These are phyloP conservation scores for Congeria kusceri DNA, from an alignment of 2,888 invertebrate genomes.

Conservation along the genomic window DNA sequence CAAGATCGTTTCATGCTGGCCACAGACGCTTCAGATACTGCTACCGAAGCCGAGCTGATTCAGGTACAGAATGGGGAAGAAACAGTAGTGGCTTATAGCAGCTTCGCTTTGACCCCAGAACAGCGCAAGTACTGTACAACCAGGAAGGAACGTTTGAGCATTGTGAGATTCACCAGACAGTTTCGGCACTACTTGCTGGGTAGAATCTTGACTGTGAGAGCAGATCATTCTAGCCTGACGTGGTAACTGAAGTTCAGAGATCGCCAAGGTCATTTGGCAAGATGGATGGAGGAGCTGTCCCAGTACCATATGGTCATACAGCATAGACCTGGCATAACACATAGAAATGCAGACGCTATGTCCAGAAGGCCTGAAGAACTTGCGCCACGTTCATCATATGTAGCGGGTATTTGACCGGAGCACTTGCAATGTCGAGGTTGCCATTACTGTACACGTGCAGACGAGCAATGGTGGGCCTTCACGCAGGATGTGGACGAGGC, in stretches of 20 bases:
- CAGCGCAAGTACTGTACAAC: constrained; percentile 63
- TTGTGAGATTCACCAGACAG: constrained; percentile 54
- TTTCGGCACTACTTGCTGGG: constrained; percentile 60
- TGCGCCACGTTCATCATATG: neutral
- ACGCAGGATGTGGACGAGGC: too few relatives aligned
- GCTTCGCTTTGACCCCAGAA: constrained; percentile 42
- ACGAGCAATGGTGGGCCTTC: too few relatives aligned
- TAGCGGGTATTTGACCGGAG: neutral
- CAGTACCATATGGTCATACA: constrained; percentile 56
- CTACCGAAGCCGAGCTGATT: constrained; percentile 57
- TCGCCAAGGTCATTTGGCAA: constrained; percentile 55
- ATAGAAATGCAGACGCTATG: constrained; percentile 35
- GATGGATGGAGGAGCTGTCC: constrained; percentile 62
- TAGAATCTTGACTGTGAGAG: constrained; percentile 38
- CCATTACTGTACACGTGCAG: too few relatives aligned
- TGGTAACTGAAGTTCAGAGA: constrained; percentile 57
- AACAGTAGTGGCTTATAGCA: constrained; percentile 54
- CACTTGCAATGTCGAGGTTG: too few relatives aligned
- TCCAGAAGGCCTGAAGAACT: constrained; percentile 12
- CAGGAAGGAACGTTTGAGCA: constrained; percentile 53
- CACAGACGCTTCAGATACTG: constrained; percentile 60
- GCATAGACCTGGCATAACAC: constrained; percentile 40
- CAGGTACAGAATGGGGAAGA: constrained; percentile 61
- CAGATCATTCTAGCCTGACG: constrained; percentile 56
- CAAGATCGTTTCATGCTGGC: constrained; percentile 54